Evolutionary conservation across 2,888 invertebrate genomes (phyloP), one percentile per base, ranked within the genome.

Genomic region (Amitus sp.): DNA sequence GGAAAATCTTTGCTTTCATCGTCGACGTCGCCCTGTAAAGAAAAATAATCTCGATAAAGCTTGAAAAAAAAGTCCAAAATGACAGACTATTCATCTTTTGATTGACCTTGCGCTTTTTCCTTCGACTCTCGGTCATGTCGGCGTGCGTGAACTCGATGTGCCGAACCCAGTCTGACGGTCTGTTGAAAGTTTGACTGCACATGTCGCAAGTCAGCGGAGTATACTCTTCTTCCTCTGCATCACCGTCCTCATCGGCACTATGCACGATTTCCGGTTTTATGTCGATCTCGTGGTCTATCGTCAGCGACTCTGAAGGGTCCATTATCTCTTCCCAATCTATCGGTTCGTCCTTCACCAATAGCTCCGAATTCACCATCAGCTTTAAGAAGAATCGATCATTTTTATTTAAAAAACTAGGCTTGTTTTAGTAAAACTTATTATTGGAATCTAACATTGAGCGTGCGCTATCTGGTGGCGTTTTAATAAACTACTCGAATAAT

Each of bases 141-240:
- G 92, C 89, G 81, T 94, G 94, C 1, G 87, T 82, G 56, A 80
- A 87, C 83, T 93, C 91, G 77, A 93, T 90, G 82, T 94, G 94
- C 27, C 90, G 87, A 65, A 93, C 92, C 91, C 93, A 92, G 61
- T 91, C 91, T 12, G 89, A 92, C 55, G 93, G 93, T 73, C 91
- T 86, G 51, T 90, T 89, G 83, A 93, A 94, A 66, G 91, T 90
- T 84, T 92, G 91, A 73, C 92, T 90, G 80, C 94, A 94, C 76
- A 93, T 85, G 82, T 94, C 93, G 82, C 94, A 94, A 9, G 91
- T 88, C 68, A 93, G 83, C 39, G 92, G 91, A 18, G 92, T 91
- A 80, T 91, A 93, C 49, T 84, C 80, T 47, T 88, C 87, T 60
- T 87, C 86, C 57, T 87, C 87, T 56, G 86, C 78, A 10, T 80